phyloP scores from a whole-genome alignment of 2,797 vertebrate genomes.

The Hydrophis major region DNA sequence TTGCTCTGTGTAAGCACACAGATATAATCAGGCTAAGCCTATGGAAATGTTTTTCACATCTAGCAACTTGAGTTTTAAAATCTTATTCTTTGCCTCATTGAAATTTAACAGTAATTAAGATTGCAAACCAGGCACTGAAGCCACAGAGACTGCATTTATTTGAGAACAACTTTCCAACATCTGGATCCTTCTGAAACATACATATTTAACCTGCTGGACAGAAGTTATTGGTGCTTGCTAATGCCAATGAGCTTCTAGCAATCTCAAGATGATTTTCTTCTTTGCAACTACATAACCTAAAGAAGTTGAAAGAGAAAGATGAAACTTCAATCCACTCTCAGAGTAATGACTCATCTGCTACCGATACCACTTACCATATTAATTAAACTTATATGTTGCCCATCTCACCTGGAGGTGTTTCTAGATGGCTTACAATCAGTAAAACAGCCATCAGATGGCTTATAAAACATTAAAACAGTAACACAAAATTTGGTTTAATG shows the following conservation, averaged over 20 bases:
- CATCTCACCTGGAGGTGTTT: neutral
- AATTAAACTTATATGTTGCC: neutral
- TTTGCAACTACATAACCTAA: neutral
- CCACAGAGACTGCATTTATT: neutral
- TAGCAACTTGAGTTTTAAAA: constrained; percentile 41
- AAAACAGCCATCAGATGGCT: neutral
- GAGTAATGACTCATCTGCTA: neutral
- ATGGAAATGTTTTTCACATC: constrained; percentile 34
- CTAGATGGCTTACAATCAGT: neutral
- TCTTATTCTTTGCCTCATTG: constrained; percentile 32
- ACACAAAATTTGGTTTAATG: neutral
- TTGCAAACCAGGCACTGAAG: neutral
- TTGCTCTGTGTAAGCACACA: constrained; percentile 29
- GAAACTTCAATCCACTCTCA: neutral
- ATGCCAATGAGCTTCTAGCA: neutral
- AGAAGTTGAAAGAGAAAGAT: neutral
- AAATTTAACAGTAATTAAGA: constrained; percentile 34
- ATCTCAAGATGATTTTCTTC: neutral
- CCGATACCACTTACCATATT: neutral
- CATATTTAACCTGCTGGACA: neutral
- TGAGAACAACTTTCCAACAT: neutral
- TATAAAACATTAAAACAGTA: neutral
- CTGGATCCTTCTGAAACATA: neutral
- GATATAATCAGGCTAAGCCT: constrained; percentile 28
- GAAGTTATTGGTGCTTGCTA: neutral